A percentile compares a stretch with the other conserved stretches of the same genome.
phyloP scores from a whole-genome alignment of 1,140 invertebrate species.

The Lepidurus apus region DNA sequence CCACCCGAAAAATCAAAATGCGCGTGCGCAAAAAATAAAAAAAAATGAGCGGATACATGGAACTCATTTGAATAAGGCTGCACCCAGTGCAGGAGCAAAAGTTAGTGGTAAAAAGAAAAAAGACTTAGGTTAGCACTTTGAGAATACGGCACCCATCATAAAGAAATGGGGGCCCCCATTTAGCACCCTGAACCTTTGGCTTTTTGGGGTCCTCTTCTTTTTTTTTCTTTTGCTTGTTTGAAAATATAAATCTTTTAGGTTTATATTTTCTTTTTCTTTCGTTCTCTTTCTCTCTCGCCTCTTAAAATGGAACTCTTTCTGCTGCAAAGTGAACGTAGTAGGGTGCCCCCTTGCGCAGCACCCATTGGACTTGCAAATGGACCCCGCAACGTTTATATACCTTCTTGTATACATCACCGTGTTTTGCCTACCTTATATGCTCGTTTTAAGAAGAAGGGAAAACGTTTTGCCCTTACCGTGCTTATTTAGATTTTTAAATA shows the following conservation, averaged over 20 bases:
- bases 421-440: slow-evolving; percentile 18
- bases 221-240: background rate
- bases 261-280: background rate
- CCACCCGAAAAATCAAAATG: no score
- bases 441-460: background rate
- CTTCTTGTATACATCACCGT: slow-evolving; percentile 14
- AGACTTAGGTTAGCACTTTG: background rate
- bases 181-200: background rate
- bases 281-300: background rate
- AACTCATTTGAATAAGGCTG: background rate
- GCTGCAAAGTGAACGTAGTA: background rate
- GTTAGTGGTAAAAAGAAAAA: background rate
- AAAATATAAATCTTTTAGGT: no score
- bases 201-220: background rate
- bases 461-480: background rate
- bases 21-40: no score
- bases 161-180: slow-evolving; percentile 13
- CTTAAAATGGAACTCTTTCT: background rate
- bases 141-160: background rate
- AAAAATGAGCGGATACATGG: no score
- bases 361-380: slow-evolving; percentile 16
- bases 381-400: background rate
- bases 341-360: background rate
- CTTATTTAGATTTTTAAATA: background rate
- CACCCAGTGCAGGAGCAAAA: slow-evolving; percentile 1